A percentile compares a stretch with the other conserved stretches of the same genome.
Evolutionary conservation across 2,797 vertebrate species (phyloP).

Genomic region (Spheniscus humboldti): DNA sequence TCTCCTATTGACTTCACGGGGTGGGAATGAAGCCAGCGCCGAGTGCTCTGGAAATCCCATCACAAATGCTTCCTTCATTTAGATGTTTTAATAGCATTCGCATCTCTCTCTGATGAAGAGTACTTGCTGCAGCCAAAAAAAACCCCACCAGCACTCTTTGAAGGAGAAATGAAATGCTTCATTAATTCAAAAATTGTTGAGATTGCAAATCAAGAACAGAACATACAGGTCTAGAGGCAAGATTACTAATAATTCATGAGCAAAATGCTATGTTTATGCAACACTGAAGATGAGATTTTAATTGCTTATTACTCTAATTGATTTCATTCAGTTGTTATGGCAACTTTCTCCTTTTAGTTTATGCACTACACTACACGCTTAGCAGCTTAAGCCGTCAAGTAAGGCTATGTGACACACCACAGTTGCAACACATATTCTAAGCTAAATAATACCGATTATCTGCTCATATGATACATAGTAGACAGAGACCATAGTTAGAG

Average conservation of each 20-base stretch:
- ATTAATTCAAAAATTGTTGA: conserved; percentile 17
- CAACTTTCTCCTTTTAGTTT: conserved; percentile 9
- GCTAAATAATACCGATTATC: not conserved
- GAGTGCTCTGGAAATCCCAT: not conserved
- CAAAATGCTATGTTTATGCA: conserved; percentile 43
- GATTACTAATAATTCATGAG: conserved; percentile 14
- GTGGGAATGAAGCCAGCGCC: not conserved
- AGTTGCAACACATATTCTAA: not conserved
- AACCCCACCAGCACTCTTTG: not conserved
- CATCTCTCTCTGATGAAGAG: not conserved
- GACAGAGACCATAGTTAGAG: not conserved
- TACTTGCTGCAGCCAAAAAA: not conserved
- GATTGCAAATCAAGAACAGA: conserved; percentile 34
- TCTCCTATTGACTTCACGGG: not conserved
- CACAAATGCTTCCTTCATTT: not conserved
- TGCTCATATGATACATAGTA: not conserved
- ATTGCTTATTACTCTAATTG: conserved; percentile 61
- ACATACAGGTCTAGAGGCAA: conserved; percentile 26
- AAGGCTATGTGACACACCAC: not conserved
- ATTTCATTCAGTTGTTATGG: conserved; percentile 56
- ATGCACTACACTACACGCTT: not conserved
- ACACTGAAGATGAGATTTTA: conserved; percentile 50
- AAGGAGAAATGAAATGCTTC: conserved; percentile 25
- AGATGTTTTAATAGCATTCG: not conserved
- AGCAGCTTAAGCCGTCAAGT: not conserved